A percentile compares a stretch with the other conserved stretches of the same genome.
Evolutionary conservation across 2,113 vertebrate species (phyloP).

Genomic region (Shinisaurus crocodilurus): DNA sequence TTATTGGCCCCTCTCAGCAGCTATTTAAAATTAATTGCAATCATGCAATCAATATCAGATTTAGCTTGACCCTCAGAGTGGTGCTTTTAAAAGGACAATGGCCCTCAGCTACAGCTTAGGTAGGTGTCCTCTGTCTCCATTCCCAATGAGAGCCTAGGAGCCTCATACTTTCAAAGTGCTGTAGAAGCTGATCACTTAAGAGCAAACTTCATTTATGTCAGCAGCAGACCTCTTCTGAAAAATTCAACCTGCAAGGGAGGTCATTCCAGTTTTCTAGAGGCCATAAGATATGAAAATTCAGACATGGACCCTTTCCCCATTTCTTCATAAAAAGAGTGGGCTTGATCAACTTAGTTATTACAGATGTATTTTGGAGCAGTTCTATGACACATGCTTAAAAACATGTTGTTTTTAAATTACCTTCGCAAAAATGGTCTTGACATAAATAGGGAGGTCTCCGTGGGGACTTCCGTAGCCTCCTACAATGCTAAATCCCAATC

Average conservation of each 20-base stretch:
- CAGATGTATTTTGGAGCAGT: neutral
- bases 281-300: neutral
- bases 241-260: neutral
- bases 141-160: neutral
- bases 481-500: conserved; percentile 97
- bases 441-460: conserved; percentile 97
- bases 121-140: no score
- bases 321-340: neutral
- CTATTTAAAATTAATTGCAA: neutral
- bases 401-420: conserved; percentile 70
- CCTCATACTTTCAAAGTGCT: neutral
- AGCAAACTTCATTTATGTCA: neutral
- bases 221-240: neutral
- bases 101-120: neutral
- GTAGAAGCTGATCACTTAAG: neutral
- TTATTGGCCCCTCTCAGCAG: neutral
- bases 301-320: neutral
- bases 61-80: neutral
- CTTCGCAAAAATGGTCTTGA: conserved; percentile 98
- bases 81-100: no score
- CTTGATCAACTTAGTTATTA: neutral
- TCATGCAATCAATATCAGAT: neutral
- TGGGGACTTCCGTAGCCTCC: conserved; percentile 95
- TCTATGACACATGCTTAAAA: neutral
- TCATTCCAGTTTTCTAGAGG: neutral